These are phyloP conservation scores for Mohoua ochrocephala DNA, from an alignment of 2,113 vertebrate genomes.

Conservation along the genomic window DNA sequence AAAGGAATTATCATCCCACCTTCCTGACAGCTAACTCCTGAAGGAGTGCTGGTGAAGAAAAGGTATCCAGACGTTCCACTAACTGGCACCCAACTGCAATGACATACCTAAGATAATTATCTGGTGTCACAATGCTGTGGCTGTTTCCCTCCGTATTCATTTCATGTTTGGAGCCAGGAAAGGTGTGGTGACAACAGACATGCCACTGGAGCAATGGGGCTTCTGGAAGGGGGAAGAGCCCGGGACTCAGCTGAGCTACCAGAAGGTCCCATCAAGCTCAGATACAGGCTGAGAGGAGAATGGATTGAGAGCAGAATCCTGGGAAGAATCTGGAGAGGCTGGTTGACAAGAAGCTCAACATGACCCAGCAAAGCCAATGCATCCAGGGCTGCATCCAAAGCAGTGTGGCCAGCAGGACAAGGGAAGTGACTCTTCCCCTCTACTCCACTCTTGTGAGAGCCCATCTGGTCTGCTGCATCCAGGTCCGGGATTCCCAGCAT, in stretches of 20 bases:
- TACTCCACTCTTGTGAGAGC: neutral
- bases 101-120: neutral
- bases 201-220: neutral
- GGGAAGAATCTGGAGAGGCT: neutral
- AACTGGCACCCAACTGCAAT: neutral
- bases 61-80: neutral
- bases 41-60: neutral
- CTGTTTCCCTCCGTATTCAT: neutral
- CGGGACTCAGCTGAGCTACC: neutral
- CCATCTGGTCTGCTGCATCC: neutral
- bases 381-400: neutral
- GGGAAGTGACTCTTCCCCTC: neutral
- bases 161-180: neutral
- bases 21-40: neutral
- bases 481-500: rapidly evolving
- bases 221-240: neutral
- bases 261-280: neutral
- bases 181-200: neutral
- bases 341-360: neutral
- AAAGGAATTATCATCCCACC: neutral
- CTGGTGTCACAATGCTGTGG: neutral
- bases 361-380: neutral
- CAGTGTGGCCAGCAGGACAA: neutral
- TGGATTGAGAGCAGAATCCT: neutral
- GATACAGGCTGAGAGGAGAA: neutral